A percentile compares a stretch with the other conserved stretches of the same genome.
Conservation (phyloP, 2,797 vertebrate genomes). For the Capromys pilorides region DNA sequence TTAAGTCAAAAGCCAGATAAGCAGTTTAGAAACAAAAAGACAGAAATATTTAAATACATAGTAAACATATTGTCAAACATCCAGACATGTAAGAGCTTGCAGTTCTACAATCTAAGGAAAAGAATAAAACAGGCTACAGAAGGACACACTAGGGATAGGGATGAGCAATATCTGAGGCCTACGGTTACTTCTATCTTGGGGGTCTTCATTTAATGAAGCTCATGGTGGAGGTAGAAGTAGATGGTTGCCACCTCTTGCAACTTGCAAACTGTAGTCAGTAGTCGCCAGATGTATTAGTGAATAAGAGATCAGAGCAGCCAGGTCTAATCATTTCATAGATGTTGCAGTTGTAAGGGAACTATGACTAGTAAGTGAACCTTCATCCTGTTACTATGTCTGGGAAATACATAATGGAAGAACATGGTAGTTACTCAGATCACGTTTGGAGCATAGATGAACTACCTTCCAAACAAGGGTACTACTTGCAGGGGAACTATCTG, state of each 20-base stretch:
- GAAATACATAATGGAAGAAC: constrained; percentile 99
- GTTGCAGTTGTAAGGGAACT: not conserved
- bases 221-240: not conserved
- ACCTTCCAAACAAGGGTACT: constrained; percentile 94
- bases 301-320: not conserved
- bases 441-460: constrained; percentile 94
- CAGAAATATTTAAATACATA: not conserved
- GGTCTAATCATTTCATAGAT: not conserved
- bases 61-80: not conserved
- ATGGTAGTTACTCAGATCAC: constrained; percentile 95
- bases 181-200: not conserved
- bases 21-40: not conserved
- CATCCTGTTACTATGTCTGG: constrained; percentile 99
- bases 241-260: not conserved
- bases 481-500: constrained; percentile 98
- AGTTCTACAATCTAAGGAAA: not conserved
- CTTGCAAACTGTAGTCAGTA: not conserved
- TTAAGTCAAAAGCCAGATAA: not conserved
- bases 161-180: not conserved
- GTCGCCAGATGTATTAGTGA: not conserved
- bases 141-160: not conserved
- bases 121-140: not conserved
- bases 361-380: constrained; percentile 88
- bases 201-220: not conserved
- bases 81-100: not conserved